These are phyloP conservation scores for Urechis unicinctus DNA, from an alignment of 2,888 invertebrate species.

Conservation along the genomic window DNA sequence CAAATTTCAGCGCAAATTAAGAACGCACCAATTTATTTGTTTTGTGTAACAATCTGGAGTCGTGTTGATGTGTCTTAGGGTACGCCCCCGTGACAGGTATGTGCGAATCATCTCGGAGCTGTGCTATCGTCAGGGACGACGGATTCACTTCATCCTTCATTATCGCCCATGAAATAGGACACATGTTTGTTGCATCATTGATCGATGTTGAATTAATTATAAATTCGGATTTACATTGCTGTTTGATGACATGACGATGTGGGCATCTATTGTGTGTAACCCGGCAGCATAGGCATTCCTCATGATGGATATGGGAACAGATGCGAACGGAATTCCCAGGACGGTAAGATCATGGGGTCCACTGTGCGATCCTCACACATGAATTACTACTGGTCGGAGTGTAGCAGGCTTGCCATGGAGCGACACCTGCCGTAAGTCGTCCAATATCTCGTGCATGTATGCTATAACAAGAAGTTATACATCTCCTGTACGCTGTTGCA, in stretches of 20 bases:
- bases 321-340: constrained; percentile 57
- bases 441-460: no score
- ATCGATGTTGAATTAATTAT: neutral
- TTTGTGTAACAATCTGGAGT: no score
- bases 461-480: no score
- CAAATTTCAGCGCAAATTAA: no score
- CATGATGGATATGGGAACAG: constrained; percentile 66
- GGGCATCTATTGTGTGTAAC: neutral
- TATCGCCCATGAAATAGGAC: constrained; percentile 73
- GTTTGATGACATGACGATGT: no score
- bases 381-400: constrained; percentile 70
- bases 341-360: constrained; percentile 72
- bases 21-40: no score
- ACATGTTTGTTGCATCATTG: constrained; percentile 59
- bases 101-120: constrained; percentile 66
- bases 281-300: constrained; percentile 63
- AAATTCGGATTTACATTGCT: neutral
- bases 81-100: constrained; percentile 71
- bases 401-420: constrained; percentile 54
- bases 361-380: constrained; percentile 71
- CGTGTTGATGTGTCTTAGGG: constrained; percentile 51
- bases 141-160: constrained; percentile 75
- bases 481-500: no score
- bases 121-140: constrained; percentile 70
- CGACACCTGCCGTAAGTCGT: constrained; percentile 7